Percentiles rank a stretch among this genome's conserved stretches.
Evolutionary conservation across 2,888 invertebrate species (phyloP).

Genomic region (Ecdyonurus torrentis): DNA sequence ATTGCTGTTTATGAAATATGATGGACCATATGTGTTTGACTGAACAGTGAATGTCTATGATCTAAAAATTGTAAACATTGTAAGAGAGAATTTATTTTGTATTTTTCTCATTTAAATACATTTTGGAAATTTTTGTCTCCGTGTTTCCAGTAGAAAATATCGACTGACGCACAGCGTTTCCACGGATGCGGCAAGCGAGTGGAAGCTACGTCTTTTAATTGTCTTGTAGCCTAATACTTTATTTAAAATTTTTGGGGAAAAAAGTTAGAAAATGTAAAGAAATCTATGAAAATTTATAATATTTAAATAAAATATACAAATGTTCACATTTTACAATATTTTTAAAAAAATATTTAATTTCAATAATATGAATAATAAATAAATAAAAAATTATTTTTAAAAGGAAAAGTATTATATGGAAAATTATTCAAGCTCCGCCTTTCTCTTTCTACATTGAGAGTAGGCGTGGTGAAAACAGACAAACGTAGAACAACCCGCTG

Average conservation of each 20-base stretch:
- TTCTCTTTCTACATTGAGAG: neutral
- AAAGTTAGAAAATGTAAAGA: constrained; percentile 13
- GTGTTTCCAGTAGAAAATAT: neutral
- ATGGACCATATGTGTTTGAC: too few relatives aligned
- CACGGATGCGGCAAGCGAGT: neutral
- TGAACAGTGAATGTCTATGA: too few relatives aligned
- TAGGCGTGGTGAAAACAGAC: neutral
- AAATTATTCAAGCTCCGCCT: constrained; percentile 1
- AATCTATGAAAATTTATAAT: constrained; percentile 12
- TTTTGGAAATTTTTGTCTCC: too few relatives aligned
- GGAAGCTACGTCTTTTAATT: constrained; percentile 10
- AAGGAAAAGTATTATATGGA: neutral
- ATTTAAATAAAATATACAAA: constrained; percentile 12
- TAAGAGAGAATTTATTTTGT: too few relatives aligned
- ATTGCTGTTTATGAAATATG: too few relatives aligned
- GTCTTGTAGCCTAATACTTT: constrained; percentile 14
- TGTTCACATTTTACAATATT: neutral
- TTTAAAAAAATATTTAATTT: neutral
- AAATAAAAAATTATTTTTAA: neutral
- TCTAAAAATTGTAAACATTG: too few relatives aligned
- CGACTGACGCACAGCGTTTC: neutral
- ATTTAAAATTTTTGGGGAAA: constrained; percentile 15
- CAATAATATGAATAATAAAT: neutral
- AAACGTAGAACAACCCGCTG: constrained; percentile 12
- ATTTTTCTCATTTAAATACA: too few relatives aligned